Evolutionary conservation across 1,140 invertebrate species (phyloP), one percentile per base, ranked within the genome.

Genomic region (Aphidius ervi): DNA sequence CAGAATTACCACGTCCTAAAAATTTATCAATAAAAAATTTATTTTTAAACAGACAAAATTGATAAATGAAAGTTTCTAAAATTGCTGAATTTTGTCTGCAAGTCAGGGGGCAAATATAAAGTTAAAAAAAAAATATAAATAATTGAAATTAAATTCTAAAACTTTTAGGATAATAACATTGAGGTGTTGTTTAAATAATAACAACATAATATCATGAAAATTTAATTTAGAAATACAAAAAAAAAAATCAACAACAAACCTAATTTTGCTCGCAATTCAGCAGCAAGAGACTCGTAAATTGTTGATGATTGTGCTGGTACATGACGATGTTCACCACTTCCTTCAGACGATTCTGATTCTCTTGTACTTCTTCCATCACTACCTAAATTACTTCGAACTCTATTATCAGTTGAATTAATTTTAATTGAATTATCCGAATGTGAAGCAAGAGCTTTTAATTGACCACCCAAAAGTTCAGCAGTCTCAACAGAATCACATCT

Each of bases 401-500:
- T 80, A 72, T 83, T 85, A 61, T 83, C 79, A 37, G 78, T 69
- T 61, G 79, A 75, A 5, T 86, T 84, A 67, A 93, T 87, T 65
- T 92, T 92, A 70, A 90, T 91, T 75, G 92, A 88, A 78, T 93
- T 95, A 66, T 95, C 93, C 41, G 92, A 90, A 47, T 90, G 76
- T 50, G 90, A 88, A 20, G 94, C 90, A 48, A 97, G 78, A 8
- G 87, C 85, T 71, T 91, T 87, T 50, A 98, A 76, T 72, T 96
- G 94, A 4, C 86, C 83, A 60, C 87, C 87, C 58, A 98, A 84
- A 62, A 94, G 85, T 58, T 88, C 83, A 0, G 96, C 95, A 6
- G 95, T 98, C 70, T 95, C 90, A 20, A 94, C 87, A 9, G 93
- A 94, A 75, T 98, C 95, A 77, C 95, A 98, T 77, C 78, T 80